Conservation (phyloP, 2,888 invertebrate genomes). For the Agonopterix alstromeriana region DNA sequence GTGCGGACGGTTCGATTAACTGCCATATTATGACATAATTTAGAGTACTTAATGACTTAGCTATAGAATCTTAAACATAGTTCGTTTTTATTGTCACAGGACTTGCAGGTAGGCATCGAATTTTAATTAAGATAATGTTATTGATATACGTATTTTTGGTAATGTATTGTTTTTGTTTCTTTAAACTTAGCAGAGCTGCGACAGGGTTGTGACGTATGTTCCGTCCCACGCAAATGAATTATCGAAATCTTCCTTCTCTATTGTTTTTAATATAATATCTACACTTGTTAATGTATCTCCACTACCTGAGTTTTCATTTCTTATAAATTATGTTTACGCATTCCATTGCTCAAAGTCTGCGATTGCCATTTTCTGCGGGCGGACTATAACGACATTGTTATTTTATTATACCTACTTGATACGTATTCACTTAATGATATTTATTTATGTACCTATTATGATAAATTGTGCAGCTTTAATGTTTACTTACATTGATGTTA, state of each 20-base stretch:
- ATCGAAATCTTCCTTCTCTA: conserved; percentile 33
- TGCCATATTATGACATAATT: conserved; percentile 76
- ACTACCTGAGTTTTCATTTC: conserved; percentile 52
- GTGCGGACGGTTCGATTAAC: conserved; percentile 72
- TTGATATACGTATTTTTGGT: conserved; percentile 37
- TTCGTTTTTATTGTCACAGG: conserved; percentile 57
- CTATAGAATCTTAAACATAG: conserved; percentile 57
- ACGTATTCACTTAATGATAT: conserved; percentile 53
- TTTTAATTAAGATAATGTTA: conserved; percentile 55
- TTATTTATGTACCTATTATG: conserved; percentile 71
- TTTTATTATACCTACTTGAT: conserved; percentile 45
- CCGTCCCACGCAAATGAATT: conserved; percentile 27
- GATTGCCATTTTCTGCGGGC: conserved; percentile 34
- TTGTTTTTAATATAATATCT: conserved; percentile 8
- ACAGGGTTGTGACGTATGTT: conserved; percentile 32
- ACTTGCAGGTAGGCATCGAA: conserved; percentile 66
- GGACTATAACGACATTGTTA: conserved; percentile 60
- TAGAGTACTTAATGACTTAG: conserved; percentile 62
- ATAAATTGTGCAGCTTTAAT: conserved; percentile 76
- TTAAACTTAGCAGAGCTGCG: conserved; percentile 15
- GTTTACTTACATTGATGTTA: conserved; percentile 75
- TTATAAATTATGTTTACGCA: conserved; percentile 42
- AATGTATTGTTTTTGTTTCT: conserved; percentile 43
- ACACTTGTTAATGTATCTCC: conserved; percentile 19
- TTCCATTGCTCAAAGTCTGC: conserved; percentile 68